Conservation (phyloP, 2,113 vertebrate species). For the Scalopus aquaticus region DNA sequence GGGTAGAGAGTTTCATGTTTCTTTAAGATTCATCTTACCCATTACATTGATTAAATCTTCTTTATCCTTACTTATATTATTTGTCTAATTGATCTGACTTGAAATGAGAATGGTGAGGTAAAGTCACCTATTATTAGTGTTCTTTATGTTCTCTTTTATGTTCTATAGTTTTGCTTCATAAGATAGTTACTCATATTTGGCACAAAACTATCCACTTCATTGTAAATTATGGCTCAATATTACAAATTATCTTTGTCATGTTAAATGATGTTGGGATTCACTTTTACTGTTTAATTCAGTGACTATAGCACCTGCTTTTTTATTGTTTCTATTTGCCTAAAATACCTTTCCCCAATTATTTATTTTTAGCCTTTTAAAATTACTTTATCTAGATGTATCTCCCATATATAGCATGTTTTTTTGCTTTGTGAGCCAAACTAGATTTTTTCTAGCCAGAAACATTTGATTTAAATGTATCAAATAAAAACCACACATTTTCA, state of each 20-base stretch:
- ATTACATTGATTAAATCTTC: background rate
- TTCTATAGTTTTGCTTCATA: background rate
- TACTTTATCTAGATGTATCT: background rate
- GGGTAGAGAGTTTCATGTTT: background rate
- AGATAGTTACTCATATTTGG: background rate
- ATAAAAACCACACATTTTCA: constrained; percentile 87
- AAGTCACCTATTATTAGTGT: background rate
- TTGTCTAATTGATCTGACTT: background rate
- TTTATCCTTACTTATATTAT: background rate
- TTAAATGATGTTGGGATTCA: background rate
- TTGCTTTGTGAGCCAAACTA: background rate
- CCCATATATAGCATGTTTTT: background rate
- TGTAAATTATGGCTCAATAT: background rate
- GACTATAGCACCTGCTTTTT: background rate
- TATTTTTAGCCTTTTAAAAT: background rate
- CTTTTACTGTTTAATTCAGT: background rate
- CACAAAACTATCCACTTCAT: background rate
- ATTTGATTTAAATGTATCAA: constrained; percentile 90
- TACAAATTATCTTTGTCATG: background rate
- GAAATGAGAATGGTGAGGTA: background rate
- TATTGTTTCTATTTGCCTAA: background rate
- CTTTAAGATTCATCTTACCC: background rate
- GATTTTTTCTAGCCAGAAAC: constrained; percentile 85
- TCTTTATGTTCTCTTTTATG: background rate
- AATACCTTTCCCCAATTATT: background rate